Percentiles rank a stretch among this genome's conserved stretches.
These are phyloP conservation scores for Orchesella cincta DNA, from an alignment of 1,140 invertebrate species.

Conservation along the genomic window DNA sequence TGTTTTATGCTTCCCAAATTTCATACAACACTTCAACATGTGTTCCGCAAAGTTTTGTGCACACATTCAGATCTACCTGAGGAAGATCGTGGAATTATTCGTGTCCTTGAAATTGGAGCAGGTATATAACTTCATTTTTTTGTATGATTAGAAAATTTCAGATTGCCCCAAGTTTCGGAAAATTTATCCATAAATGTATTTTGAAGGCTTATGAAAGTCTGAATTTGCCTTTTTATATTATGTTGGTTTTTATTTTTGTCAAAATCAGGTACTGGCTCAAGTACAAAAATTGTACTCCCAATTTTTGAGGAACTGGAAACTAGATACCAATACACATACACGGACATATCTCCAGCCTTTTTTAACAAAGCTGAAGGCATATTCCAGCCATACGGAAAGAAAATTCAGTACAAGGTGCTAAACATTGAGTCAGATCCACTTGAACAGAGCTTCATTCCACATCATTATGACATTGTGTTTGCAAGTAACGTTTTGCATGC, in stretches of 20 bases:
- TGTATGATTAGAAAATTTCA: too few species aligned
- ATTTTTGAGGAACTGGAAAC: not conserved
- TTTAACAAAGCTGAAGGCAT: not conserved
- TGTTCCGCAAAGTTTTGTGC: not conserved
- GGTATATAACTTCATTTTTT: too few species aligned
- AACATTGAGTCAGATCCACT: slow-evolving; percentile 39
- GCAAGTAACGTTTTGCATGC: slow-evolving; percentile 39
- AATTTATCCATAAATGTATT: too few species aligned
- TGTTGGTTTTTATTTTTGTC: too few species aligned
- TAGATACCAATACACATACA: not conserved
- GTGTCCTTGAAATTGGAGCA: slow-evolving; percentile 2
- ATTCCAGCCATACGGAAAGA: not conserved
- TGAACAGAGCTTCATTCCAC: slow-evolving; percentile 28
- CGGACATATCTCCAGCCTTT: slow-evolving; percentile 6
- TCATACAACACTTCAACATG: not conserved
- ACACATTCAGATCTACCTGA: not conserved
- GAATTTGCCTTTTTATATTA: too few species aligned
- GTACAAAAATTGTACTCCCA: not conserved
- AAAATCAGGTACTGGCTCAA: not conserved
- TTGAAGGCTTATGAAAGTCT: too few species aligned
- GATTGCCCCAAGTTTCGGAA: too few species aligned
- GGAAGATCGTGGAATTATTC: not conserved
- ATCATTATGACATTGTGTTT: slow-evolving; percentile 33
- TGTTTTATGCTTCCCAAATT: not conserved
- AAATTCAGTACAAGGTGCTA: slow-evolving; percentile 25